A percentile compares a stretch with the other conserved stretches of the same genome.
These are phyloP conservation scores for Hyles lineata DNA, from an alignment of 2,888 invertebrate genomes.

Conservation along the genomic window DNA sequence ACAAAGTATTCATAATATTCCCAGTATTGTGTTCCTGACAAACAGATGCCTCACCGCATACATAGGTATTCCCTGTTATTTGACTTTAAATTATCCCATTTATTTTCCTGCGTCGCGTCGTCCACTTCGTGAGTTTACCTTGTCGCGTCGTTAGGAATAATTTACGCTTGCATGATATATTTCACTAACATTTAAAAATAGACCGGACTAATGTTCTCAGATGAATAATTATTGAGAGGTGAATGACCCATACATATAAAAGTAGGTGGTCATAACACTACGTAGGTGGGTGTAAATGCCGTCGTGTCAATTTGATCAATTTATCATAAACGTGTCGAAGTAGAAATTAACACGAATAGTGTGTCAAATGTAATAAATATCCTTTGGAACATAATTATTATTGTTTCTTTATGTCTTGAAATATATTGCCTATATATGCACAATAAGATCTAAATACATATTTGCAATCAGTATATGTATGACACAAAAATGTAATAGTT, in stretches of 20 bases:
- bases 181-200: constrained; percentile 27
- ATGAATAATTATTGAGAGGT: constrained; percentile 48
- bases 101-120: constrained; percentile 17
- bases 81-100: not conserved
- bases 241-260: constrained; percentile 50
- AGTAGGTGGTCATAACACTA: constrained; percentile 42
- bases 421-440: not conserved
- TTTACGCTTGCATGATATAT: constrained; percentile 14
- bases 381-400: not conserved
- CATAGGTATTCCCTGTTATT: constrained; percentile 8
- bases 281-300: constrained; percentile 23
- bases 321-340: constrained; percentile 24
- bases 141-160: not conserved
- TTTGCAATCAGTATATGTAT: not conserved
- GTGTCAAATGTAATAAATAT: constrained; percentile 15
- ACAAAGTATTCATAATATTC: not conserved
- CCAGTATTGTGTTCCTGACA: constrained; percentile 2
- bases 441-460: not conserved
- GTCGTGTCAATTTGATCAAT: constrained; percentile 50
- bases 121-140: not conserved
- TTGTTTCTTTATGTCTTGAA: too few relatives aligned
- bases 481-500: not conserved
- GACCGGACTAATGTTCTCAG: constrained; percentile 6
- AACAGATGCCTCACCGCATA: constrained; percentile 1
- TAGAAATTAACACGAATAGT: constrained; percentile 12